phyloP scores from a whole-genome alignment of 2,797 vertebrate genomes.

The Garrulus glandarius region DNA sequence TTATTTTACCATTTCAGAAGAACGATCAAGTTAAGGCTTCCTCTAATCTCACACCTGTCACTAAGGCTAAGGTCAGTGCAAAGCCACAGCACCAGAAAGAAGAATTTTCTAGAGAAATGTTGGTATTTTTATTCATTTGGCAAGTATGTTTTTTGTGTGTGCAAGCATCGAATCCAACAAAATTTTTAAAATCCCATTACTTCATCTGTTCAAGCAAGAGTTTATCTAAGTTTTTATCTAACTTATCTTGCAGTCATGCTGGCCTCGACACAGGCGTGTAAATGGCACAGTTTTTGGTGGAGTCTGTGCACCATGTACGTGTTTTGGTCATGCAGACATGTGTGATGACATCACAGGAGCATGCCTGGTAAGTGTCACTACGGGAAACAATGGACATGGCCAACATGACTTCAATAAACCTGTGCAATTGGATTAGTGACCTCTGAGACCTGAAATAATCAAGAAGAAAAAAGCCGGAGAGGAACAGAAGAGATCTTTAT shows the following conservation, averaged over 20 bases:
- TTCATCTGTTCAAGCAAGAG: not conserved
- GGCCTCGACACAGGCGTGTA: constrained; percentile 82
- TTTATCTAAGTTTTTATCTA: not conserved
- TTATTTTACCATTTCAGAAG: constrained; percentile 75
- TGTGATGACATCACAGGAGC: constrained; percentile 87
- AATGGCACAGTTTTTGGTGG: constrained; percentile 84
- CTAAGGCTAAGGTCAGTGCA: constrained; percentile 71
- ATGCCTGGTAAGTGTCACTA: constrained; percentile 83
- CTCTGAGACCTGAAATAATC: not conserved
- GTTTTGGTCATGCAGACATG: constrained; percentile 81
- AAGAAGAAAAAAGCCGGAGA: not conserved
- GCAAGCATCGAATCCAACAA: not conserved
- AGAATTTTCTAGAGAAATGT: not conserved
- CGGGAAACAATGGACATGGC: not conserved
- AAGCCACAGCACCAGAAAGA: not conserved
- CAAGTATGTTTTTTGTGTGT: not conserved
- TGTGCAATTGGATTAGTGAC: not conserved
- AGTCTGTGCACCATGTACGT: constrained; percentile 85
- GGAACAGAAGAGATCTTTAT: not conserved
- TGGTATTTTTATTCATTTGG: not conserved
- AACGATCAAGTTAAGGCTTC: constrained; percentile 61
- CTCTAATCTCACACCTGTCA: constrained; percentile 64
- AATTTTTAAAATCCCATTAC: not conserved
- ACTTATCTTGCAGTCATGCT: constrained; percentile 79
- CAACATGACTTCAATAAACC: not conserved